These are phyloP conservation scores for Palythoa caribaeorum DNA, from an alignment of 92 coral and sea anemone genomes.

Conservation along the genomic window DNA sequence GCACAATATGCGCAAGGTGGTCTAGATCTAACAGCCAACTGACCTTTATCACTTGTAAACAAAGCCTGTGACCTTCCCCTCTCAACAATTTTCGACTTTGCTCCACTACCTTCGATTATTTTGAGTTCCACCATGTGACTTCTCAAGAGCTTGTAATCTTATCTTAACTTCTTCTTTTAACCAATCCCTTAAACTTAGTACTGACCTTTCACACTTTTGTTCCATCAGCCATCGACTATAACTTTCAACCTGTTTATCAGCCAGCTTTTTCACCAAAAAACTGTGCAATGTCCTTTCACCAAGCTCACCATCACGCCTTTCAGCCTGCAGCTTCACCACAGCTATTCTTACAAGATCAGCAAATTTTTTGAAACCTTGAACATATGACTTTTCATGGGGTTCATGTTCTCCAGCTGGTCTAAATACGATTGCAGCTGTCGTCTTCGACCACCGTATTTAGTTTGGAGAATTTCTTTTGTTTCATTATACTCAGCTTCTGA, in stretches of 20 bases:
- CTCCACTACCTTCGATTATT: neutral
- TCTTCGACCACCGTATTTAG: too few relatives aligned
- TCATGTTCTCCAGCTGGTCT: neutral
- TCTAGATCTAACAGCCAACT: neutral
- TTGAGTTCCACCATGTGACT: constrained; percentile 55
- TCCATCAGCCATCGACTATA: constrained; percentile 72
- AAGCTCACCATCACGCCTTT: constrained; percentile 20
- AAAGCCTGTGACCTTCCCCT: constrained; percentile 30
- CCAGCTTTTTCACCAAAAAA: constrained; percentile 58
- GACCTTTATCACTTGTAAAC: neutral
- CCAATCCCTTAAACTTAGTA: constrained; percentile 45
- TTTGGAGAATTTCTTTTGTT: constrained; percentile 24
- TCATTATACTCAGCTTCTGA: constrained; percentile 62
- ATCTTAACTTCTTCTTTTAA: neutral
- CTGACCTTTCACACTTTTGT: constrained; percentile 58
- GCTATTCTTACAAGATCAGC: constrained; percentile 63
- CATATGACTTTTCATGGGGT: constrained; percentile 12
- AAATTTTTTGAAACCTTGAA: constrained; percentile 28
- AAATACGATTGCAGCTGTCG: too few relatives aligned
- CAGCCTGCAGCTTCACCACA: constrained; percentile 64
- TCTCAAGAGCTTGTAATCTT: constrained; percentile 23
- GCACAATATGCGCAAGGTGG: constrained; percentile 47
- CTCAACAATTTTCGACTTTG: constrained; percentile 6
- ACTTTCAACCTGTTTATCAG: constrained; percentile 58
- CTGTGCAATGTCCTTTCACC: constrained; percentile 59